Percentiles rank a stretch among this genome's conserved stretches.
These are phyloP conservation scores for Hyaena hyaena DNA, from an alignment of 2,113 vertebrate genomes.

Conservation along the genomic window DNA sequence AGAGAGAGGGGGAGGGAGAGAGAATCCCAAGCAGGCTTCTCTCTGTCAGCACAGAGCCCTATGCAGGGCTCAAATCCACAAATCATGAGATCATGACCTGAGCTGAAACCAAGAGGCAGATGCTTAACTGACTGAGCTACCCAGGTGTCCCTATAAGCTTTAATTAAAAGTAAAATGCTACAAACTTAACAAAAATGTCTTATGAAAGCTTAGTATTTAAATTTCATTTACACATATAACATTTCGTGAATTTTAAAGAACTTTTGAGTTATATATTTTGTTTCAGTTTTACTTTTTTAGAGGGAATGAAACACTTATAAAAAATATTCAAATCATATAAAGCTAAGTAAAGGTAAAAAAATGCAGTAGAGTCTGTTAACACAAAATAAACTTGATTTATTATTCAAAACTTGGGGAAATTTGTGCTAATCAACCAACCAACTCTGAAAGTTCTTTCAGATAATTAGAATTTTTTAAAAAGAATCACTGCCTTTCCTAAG, in stretches of 20 bases:
- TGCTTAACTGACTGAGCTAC: too few species aligned
- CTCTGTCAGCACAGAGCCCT: too few species aligned
- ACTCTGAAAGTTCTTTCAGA: background rate
- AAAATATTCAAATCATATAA: slow-evolving; percentile 28
- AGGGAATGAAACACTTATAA: slow-evolving; percentile 2
- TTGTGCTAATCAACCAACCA: background rate
- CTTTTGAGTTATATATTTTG: slow-evolving; percentile 8
- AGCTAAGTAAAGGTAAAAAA: background rate
- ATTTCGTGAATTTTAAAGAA: slow-evolving; percentile 23
- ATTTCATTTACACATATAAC: background rate
- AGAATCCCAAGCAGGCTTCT: too few species aligned
- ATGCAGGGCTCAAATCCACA: too few species aligned
- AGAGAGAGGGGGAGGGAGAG: too few species aligned
- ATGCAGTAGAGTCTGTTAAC: background rate
- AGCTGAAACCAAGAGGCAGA: too few species aligned
- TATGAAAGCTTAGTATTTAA: slow-evolving; percentile 5
- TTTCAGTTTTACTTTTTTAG: background rate
- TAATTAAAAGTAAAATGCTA: slow-evolving; percentile 40
- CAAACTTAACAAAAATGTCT: background rate
- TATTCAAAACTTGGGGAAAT: background rate
- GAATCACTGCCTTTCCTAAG: background rate
- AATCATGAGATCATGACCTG: too few species aligned
- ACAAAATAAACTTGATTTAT: slow-evolving; percentile 11
- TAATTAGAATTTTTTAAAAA: background rate
- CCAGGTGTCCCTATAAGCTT: background rate